These are phyloP conservation scores for Tapirus terrestris DNA, from an alignment of 2,113 vertebrate species.

Conservation along the genomic window DNA sequence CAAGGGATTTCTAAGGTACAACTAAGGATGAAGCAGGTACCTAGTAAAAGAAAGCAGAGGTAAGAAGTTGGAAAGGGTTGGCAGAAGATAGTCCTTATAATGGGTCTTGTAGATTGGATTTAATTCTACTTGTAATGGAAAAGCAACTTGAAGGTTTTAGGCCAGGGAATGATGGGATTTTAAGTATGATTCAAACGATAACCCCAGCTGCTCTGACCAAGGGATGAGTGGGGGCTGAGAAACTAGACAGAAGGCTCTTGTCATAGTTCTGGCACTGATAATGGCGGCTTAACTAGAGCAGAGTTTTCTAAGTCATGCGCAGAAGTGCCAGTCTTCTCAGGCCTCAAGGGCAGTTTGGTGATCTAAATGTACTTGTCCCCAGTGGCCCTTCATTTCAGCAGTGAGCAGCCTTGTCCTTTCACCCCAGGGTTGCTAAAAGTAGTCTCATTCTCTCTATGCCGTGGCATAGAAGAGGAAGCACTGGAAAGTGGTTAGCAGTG, in stretches of 20 bases:
- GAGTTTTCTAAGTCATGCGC: background rate
- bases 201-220: background rate
- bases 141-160: background rate
- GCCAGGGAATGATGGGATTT: background rate
- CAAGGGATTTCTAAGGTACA: background rate
- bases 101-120: background rate
- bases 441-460: background rate
- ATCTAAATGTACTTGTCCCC: background rate
- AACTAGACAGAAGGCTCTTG: background rate
- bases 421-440: background rate
- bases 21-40: background rate
- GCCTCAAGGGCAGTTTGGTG: background rate
- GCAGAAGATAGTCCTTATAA: background rate
- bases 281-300: background rate
- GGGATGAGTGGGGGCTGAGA: accelerated
- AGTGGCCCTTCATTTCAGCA: background rate
- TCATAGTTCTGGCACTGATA: background rate
- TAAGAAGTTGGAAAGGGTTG: background rate
- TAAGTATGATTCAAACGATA: background rate
- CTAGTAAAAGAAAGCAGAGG: background rate
- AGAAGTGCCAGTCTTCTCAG: background rate
- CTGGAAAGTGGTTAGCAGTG: background rate
- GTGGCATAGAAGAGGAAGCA: background rate
- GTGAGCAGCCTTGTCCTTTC: background rate
- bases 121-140: background rate